These are phyloP conservation scores for Strigamia crassipes DNA, from an alignment of 2,888 invertebrate species.

Conservation along the genomic window DNA sequence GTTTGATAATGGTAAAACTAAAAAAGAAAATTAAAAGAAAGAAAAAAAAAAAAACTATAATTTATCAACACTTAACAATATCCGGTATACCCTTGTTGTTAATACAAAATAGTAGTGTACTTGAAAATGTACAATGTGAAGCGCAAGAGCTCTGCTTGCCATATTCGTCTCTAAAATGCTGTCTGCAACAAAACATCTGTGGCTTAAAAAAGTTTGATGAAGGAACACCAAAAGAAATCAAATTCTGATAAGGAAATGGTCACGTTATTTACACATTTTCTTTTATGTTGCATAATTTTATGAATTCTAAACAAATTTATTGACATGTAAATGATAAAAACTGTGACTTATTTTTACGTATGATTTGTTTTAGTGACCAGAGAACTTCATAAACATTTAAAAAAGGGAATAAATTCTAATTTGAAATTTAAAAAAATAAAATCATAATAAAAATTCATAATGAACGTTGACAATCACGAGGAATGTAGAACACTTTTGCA, in stretches of 20 bases:
- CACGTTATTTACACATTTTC: background rate
- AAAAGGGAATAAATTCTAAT: background rate
- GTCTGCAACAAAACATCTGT: background rate
- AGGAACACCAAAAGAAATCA: background rate
- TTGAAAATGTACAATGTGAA: conserved; percentile 1
- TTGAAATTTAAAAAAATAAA: background rate
- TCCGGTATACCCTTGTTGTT: conserved; percentile 4
- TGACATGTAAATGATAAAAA: background rate
- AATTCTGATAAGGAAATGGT: background rate
- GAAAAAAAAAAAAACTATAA: background rate
- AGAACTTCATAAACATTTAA: background rate
- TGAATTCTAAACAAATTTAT: background rate
- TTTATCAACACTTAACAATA: conserved; percentile 6
- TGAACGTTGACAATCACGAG: conserved; percentile 2
- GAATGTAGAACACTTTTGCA: conserved; percentile 21
- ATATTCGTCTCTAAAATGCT: conserved; percentile 1
- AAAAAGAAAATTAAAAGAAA: background rate
- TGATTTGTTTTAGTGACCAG: background rate
- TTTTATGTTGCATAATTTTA: background rate
- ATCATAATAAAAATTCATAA: background rate
- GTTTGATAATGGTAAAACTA: background rate
- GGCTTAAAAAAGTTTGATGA: background rate
- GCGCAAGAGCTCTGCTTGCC: conserved; percentile 12
- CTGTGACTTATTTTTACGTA: background rate
- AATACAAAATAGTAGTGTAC: conserved; percentile 16